These are phyloP conservation scores for Phocides pigmalion DNA, from an alignment of 1,140 invertebrate species.

Conservation along the genomic window DNA sequence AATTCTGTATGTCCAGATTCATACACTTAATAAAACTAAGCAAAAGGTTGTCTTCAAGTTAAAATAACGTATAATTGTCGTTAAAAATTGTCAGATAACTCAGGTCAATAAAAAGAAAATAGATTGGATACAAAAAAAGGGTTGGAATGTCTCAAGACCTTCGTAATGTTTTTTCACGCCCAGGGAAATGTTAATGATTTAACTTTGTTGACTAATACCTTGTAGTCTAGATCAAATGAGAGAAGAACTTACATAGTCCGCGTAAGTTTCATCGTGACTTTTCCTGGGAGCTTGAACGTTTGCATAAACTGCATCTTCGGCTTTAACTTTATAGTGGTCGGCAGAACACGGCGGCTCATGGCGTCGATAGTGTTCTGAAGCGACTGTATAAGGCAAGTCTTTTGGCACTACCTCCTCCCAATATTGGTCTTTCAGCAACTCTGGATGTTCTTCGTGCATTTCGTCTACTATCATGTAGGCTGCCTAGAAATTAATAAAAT, in stretches of 20 bases:
- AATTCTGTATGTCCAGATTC: no score
- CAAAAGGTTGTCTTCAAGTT: no score
- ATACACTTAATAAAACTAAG: no score
- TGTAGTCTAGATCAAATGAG: no score
- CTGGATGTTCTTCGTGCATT: constrained; percentile 95
- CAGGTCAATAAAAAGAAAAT: no score
- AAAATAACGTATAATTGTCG: no score
- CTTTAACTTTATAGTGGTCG: constrained; percentile 93
- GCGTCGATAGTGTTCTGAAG: constrained; percentile 91
- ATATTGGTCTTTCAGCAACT: constrained; percentile 94
- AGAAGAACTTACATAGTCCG: constrained; percentile 89
- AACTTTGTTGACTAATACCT: no score
- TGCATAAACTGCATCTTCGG: constrained; percentile 92
- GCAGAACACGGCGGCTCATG: constrained; percentile 93
- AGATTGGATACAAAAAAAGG: no score
- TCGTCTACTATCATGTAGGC: constrained; percentile 96
- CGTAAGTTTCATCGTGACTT: constrained; percentile 91
- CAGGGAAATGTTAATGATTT: no score
- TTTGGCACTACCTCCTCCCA: constrained; percentile 96
- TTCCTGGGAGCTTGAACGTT: constrained; percentile 86
- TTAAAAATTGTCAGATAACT: no score
- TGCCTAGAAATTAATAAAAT: constrained; percentile 84
- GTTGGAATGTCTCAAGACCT: no score
- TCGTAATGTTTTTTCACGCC: no score
- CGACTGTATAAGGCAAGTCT: constrained; percentile 93